These are phyloP conservation scores for Excalfactoria chinensis DNA, from an alignment of 2,113 vertebrate species.

Conservation along the genomic window DNA sequence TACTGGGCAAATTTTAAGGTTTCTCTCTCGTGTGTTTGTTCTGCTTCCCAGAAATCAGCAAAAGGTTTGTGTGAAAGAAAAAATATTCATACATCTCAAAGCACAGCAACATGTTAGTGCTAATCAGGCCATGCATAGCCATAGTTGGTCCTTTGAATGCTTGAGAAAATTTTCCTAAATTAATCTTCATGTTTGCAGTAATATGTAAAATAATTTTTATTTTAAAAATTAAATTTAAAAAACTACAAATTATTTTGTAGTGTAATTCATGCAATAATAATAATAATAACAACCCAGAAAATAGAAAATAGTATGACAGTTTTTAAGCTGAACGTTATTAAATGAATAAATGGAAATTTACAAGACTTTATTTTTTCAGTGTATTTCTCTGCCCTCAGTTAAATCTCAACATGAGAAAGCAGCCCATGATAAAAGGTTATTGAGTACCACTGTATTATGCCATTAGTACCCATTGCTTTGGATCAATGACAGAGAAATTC, in stretches of 20 bases:
- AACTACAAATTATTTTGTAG: not conserved
- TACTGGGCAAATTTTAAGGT: not conserved
- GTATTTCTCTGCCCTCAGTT: conserved; percentile 30
- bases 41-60: not conserved
- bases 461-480: conserved; percentile 69
- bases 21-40: not conserved
- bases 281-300: too few species aligned
- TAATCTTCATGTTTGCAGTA: not conserved
- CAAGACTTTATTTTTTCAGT: not conserved
- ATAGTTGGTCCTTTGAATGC: not conserved
- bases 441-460: conserved; percentile 52
- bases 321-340: not conserved
- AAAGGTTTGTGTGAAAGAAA: not conserved
- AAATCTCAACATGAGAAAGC: conserved; percentile 59
- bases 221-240: too few species aligned
- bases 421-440: conserved; percentile 61
- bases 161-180: not conserved
- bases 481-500: conserved; percentile 70
- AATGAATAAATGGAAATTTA: not conserved
- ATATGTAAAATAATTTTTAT: not conserved
- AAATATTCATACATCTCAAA: not conserved
- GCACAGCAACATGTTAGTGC: not conserved
- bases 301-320: not conserved
- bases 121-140: not conserved
- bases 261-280: not conserved